These are phyloP conservation scores for Benitochromis conjunctus DNA, from an alignment of 2,113 vertebrate genomes.

Conservation along the genomic window DNA sequence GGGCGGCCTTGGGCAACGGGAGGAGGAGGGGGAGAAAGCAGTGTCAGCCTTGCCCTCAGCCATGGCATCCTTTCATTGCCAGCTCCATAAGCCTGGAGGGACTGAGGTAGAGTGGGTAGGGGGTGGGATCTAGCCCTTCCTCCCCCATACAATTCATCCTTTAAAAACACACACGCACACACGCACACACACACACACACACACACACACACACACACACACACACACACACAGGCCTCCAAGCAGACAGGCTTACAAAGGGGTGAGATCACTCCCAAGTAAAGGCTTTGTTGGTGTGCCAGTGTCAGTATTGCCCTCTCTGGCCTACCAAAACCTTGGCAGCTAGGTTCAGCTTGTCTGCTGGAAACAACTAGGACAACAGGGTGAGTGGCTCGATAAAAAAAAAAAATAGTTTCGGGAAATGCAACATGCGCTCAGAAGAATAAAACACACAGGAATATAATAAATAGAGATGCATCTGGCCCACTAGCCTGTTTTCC, in stretches of 20 bases:
- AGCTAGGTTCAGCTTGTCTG: constrained; percentile 48
- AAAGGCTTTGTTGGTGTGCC: constrained; percentile 70
- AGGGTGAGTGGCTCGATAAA: constrained; percentile 33
- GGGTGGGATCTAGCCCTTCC: constrained; percentile 38
- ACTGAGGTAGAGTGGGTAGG: constrained; percentile 53
- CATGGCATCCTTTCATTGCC: constrained; percentile 67
- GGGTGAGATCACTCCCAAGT: constrained; percentile 67
- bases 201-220: constrained; percentile 33
- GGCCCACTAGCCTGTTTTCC: constrained; percentile 48
- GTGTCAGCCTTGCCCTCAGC: constrained; percentile 69
- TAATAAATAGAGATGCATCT: constrained; percentile 49
- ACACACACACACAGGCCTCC: constrained; percentile 38
- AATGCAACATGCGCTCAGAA: constrained; percentile 17
- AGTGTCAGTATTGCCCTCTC: constrained; percentile 70
- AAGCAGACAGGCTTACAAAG: constrained; percentile 69
- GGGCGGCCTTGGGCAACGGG: constrained; percentile 57
- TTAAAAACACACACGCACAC: constrained; percentile 21
- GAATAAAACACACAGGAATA: constrained; percentile 22
- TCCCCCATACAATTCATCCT: constrained; percentile 34
- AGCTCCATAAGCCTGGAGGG: constrained; percentile 60
- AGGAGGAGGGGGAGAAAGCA: constrained; percentile 33
- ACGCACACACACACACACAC: constrained; percentile 26
- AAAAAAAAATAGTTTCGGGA: constrained; percentile 46
- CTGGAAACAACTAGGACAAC: constrained; percentile 61
- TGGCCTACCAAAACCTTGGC: constrained; percentile 62